Percentiles rank a stretch among this genome's conserved stretches.
phyloP scores from a whole-genome alignment of 1,140 invertebrate species.

The Plectrocnemia conspersa region DNA sequence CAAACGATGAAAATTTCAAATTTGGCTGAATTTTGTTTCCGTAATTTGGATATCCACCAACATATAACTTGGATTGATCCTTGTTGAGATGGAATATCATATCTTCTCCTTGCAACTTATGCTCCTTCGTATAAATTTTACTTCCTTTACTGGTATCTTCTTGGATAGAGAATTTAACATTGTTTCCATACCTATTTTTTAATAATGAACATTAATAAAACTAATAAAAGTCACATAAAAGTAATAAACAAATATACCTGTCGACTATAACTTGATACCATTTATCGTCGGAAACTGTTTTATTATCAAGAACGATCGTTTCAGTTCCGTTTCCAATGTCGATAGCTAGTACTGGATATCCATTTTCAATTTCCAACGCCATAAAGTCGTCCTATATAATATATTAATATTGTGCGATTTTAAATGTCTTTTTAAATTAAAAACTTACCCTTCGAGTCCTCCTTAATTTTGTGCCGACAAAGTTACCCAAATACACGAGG shows the following conservation, averaged over 20 bases:
- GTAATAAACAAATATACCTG: conserved; percentile 53
- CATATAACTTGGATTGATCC: conserved; percentile 80
- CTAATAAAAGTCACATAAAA: not conserved
- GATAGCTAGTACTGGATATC: conserved; percentile 78
- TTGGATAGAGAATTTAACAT: conserved; percentile 73
- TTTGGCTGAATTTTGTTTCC: conserved; percentile 62
- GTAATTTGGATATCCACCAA: conserved; percentile 76
- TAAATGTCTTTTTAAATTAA: conserved; percentile 13
- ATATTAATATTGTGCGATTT: not conserved
- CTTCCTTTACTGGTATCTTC: conserved; percentile 67
- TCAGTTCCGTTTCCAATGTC: conserved; percentile 84
- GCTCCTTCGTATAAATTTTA: conserved; percentile 46
- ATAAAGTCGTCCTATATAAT: conserved; percentile 79
- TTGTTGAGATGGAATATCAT: conserved; percentile 84
- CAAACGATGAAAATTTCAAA: conserved; percentile 70
- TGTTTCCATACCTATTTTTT: conserved; percentile 67
- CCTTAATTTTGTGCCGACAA: conserved; percentile 62
- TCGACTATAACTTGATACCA: conserved; percentile 91
- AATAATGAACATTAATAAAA: conserved; percentile 16
- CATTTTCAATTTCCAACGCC: conserved; percentile 83
- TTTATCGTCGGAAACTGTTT: conserved; percentile 74
- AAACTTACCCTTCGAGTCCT: conserved; percentile 59
- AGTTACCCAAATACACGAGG: conserved; percentile 86
- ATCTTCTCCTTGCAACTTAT: conserved; percentile 61
- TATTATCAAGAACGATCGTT: conserved; percentile 67